phyloP scores from a whole-genome alignment of 2,888 invertebrate genomes.

The Elmis aenea region DNA sequence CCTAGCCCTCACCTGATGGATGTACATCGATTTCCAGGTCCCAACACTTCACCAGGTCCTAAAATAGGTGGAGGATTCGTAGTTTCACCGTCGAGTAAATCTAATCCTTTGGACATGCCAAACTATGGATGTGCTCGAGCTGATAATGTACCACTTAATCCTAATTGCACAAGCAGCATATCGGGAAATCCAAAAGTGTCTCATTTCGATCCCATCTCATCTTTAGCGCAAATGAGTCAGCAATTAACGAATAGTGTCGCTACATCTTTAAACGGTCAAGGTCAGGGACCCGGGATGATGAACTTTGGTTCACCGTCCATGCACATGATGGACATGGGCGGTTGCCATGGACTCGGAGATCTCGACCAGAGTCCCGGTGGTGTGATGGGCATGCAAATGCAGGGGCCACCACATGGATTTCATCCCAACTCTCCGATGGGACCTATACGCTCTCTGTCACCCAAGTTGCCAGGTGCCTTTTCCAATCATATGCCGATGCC shows the following conservation, averaged over 20 bases:
- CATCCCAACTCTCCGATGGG: constrained; percentile 41
- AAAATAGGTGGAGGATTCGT: constrained; percentile 46
- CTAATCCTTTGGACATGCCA: constrained; percentile 41
- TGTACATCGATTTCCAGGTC: constrained; percentile 51
- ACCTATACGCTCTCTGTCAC: constrained; percentile 54
- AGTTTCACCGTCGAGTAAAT: constrained; percentile 44
- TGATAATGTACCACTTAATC: constrained; percentile 63
- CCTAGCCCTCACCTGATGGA: constrained; percentile 46
- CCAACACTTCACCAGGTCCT: constrained; percentile 43
- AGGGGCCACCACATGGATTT: constrained; percentile 44
- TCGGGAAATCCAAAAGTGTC: constrained; percentile 57
- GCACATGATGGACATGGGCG: constrained; percentile 47
- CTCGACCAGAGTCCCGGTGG: constrained; percentile 39
- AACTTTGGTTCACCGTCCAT: constrained; percentile 52
- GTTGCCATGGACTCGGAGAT: constrained; percentile 43
- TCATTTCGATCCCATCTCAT: constrained; percentile 90
- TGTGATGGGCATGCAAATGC: constrained; percentile 44
- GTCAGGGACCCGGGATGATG: constrained; percentile 52
- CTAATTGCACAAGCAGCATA: constrained; percentile 55
- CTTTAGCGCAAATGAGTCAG: constrained; percentile 91
- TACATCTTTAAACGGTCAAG: constrained; percentile 55
- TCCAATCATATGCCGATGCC: constrained; percentile 48
- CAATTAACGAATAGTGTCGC: constrained; percentile 76
- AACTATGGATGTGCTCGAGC: constrained; percentile 48
- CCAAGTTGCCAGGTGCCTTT: constrained; percentile 59